Base-by-base conservation (phyloP, 1,140 invertebrate genomes). In the Physella acuta region DNA sequence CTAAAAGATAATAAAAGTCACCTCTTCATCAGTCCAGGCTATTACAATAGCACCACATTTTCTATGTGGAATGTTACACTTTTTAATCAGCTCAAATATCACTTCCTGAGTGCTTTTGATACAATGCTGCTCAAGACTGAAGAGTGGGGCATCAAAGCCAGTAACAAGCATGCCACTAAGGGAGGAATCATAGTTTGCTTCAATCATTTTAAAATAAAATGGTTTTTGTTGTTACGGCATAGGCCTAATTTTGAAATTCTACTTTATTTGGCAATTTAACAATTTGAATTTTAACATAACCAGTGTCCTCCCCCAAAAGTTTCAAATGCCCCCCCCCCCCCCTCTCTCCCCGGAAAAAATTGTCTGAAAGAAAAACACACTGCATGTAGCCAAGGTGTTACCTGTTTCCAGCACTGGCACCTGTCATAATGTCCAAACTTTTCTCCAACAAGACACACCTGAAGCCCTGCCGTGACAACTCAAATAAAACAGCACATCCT, bases 331-430 rank as follows among this genome's bases (percentile, higher is more conserved):
- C n/a, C n/a, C n/a, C n/a, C n/a, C n/a, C n/a, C n/a, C n/a, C n/a
- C n/a, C n/a, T n/a, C n/a, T n/a, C n/a, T n/a, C n/a, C n/a, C n/a
- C n/a, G n/a, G n/a, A n/a, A n/a, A n/a, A n/a, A n/a, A n/a, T n/a
- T n/a, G n/a, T n/a, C n/a, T n/a, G n/a, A n/a, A n/a, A n/a, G n/a
- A n/a, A n/a, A n/a, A n/a, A n/a, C n/a, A n/a, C n/a, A n/a, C n/a
- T n/a, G n/a, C n/a, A n/a, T n/a, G n/a, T n/a, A 20, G 3, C 5
- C 11, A 63, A 44, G 28, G 66, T n/a, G n/a, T n/a, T n/a, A 77
- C 80, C 80, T 81, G 70, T 81, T 81, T 61, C 80, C 80, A 26
- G 75, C 62, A 59, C 80, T 81, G 1, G 78, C 77, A 53, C 73
- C 78, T 24, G 74, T 58, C 26, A 80, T 53, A 1, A 81, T 26